A percentile compares a stretch with the other conserved stretches of the same genome.
These are phyloP conservation scores for Cerceris ruficornis DNA, from an alignment of 2,888 invertebrate genomes.

Conservation along the genomic window DNA sequence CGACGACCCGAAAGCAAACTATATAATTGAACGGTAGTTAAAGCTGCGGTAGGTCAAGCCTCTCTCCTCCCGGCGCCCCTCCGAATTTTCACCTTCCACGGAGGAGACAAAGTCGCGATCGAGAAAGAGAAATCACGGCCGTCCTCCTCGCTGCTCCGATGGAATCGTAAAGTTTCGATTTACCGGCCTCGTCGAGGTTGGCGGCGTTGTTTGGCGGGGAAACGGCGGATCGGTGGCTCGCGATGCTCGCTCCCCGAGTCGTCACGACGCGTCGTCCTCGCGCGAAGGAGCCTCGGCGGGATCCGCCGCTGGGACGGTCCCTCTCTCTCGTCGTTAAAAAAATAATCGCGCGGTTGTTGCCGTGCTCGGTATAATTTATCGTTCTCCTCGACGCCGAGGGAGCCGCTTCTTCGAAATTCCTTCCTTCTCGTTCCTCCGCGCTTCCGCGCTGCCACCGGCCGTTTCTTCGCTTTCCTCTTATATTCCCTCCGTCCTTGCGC, in stretches of 20 bases:
- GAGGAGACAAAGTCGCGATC: slow-evolving; percentile 52
- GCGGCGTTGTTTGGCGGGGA: slow-evolving; percentile 6
- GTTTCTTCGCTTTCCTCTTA: slow-evolving; percentile 43
- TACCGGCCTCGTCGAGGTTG: slow-evolving; percentile 64
- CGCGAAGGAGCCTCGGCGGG: no score
- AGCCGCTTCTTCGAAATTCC: slow-evolving; percentile 60
- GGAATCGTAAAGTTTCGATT: slow-evolving; percentile 71
- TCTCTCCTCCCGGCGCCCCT: slow-evolving; percentile 41
- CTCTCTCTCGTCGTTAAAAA: slow-evolving; percentile 79
- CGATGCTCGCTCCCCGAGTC: no score
- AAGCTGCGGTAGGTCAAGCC: slow-evolving; percentile 75
- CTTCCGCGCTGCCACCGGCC: slow-evolving; percentile 27
- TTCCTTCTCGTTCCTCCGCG: slow-evolving; percentile 54
- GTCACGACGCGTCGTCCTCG: no score
- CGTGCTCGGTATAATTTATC: slow-evolving; percentile 79
- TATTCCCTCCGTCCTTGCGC: slow-evolving; percentile 20
- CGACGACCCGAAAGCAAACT: slow-evolving; percentile 73
- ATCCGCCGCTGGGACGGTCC: no score
- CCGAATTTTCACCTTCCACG: slow-evolving; percentile 12
- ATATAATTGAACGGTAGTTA: slow-evolving; percentile 76
- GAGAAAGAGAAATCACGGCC: slow-evolving; percentile 27
- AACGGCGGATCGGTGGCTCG: slow-evolving; percentile 10
- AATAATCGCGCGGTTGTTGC: slow-evolving; percentile 78
- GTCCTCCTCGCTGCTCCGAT: slow-evolving; percentile 14
- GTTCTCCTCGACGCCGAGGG: slow-evolving; percentile 66